A percentile compares a stretch with the other conserved stretches of the same genome.
Evolutionary conservation across 2,888 invertebrate genomes (phyloP).

Genomic region (Plagodis pulveraria): DNA sequence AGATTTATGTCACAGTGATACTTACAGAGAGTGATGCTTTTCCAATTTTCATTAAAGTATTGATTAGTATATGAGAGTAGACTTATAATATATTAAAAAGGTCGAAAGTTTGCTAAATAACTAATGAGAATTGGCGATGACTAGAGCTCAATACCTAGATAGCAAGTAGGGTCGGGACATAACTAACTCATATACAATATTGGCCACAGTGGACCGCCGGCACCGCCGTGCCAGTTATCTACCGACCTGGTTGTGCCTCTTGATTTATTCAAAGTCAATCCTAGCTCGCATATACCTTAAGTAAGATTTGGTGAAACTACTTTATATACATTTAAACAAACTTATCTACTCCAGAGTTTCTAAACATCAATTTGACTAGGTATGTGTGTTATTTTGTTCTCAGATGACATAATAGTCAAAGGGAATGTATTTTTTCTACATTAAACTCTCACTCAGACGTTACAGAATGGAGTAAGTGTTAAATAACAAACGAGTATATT

Average conservation of each 20-base stretch:
- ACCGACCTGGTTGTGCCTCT: constrained; percentile 48
- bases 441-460: no score
- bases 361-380: no score
- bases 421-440: no score
- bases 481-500: no score
- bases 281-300: constrained; percentile 48
- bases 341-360: no score
- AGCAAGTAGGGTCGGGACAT: constrained; percentile 39
- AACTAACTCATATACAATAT: no score
- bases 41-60: constrained; percentile 23
- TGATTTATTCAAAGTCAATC: constrained; percentile 68
- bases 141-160: constrained; percentile 51
- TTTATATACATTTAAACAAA: no score
- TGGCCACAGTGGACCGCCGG: no score
- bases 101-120: constrained; percentile 51
- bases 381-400: no score
- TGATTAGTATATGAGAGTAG: constrained; percentile 26
- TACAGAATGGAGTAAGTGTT: no score
- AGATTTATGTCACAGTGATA: constrained; percentile 19
- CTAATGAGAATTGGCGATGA: constrained; percentile 40
- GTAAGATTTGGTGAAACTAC: constrained; percentile 43
- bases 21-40: constrained; percentile 20
- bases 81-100: constrained; percentile 41
- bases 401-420: no score
- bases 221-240: constrained; percentile 49